These are phyloP conservation scores for Doryteuthis pealeii DNA, from an alignment of 1,140 invertebrate species.

Conservation along the genomic window DNA sequence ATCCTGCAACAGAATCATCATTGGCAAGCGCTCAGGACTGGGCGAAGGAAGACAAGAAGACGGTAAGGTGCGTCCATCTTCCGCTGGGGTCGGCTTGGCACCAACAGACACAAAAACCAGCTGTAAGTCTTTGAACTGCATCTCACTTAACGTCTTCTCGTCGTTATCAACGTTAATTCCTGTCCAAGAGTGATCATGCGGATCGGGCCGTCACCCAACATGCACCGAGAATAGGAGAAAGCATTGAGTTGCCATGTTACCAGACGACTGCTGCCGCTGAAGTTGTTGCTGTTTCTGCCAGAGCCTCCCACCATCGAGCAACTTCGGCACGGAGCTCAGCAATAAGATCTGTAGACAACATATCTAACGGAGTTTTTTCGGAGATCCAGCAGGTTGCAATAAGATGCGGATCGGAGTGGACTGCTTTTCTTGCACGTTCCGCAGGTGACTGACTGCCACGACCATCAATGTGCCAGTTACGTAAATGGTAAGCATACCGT, in stretches of 20 bases:
- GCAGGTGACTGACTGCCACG: conserved; percentile 71
- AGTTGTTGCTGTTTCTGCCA: conserved; percentile 59
- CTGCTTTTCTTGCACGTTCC: conserved; percentile 65
- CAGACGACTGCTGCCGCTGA: conserved; percentile 39
- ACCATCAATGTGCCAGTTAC: conserved; percentile 73
- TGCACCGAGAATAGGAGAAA: conserved; percentile 59
- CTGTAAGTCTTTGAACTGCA: conserved; percentile 86
- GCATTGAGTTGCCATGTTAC: conserved; percentile 37
- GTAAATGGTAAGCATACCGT: conserved; percentile 64
- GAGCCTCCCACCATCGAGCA: conserved; percentile 84
- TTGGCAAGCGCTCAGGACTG: conserved; percentile 79
- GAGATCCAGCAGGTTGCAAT: conserved; percentile 84
- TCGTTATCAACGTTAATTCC: conserved; percentile 90
- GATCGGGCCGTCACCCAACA: conserved; percentile 76
- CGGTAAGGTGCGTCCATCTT: conserved; percentile 58
- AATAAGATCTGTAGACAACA: conserved; percentile 80
- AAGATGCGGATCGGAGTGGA: conserved; percentile 71
- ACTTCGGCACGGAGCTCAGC: conserved; percentile 90
- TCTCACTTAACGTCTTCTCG: conserved; percentile 83
- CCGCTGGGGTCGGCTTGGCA: conserved; percentile 73
- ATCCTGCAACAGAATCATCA: conserved; percentile 78
- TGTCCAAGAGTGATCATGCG: conserved; percentile 92
- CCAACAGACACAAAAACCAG: conserved; percentile 88
- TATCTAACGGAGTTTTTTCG: conserved; percentile 58
- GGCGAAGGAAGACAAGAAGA: conserved; percentile 66